Evolutionary conservation across 2,888 invertebrate genomes (phyloP).

Genomic region (Noctua pronuba): DNA sequence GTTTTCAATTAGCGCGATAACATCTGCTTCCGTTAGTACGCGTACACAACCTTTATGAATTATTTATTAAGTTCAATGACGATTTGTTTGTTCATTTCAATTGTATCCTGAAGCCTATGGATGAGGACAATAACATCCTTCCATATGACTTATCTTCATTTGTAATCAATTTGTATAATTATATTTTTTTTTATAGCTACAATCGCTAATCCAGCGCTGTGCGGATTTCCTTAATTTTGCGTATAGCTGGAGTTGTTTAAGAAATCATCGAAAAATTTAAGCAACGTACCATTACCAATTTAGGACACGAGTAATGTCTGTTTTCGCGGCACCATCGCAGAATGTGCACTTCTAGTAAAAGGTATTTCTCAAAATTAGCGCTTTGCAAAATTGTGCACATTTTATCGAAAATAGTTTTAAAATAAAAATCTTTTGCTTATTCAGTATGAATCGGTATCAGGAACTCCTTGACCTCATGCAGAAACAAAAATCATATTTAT

Average conservation of each 20-base stretch:
- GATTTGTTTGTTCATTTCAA: slow-evolving; percentile 35
- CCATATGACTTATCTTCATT: slow-evolving; percentile 8
- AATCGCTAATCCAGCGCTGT: not conserved
- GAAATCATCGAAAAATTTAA: not conserved
- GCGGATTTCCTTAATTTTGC: not conserved
- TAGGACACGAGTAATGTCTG: too few species aligned
- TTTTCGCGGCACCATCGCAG: too few species aligned
- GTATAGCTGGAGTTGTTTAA: not conserved
- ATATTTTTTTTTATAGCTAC: not conserved
- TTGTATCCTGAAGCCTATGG: slow-evolving; percentile 20
- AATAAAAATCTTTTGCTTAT: too few species aligned
- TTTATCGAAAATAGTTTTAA: too few species aligned
- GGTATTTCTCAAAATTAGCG: not conserved
- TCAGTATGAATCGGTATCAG: not conserved
- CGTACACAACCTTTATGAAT: slow-evolving; percentile 51
- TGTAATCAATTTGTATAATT: not conserved
- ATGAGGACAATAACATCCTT: slow-evolving; percentile 29
- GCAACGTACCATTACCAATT: too few species aligned
- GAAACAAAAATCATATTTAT: too few species aligned
- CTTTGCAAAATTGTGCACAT: not conserved
- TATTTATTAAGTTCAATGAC: slow-evolving; percentile 56
- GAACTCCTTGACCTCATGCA: not conserved
- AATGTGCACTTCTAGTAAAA: too few species aligned
- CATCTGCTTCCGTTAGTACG: slow-evolving; percentile 56
- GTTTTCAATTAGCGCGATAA: slow-evolving; percentile 51